Evolutionary conservation across 2,113 vertebrate species (phyloP), one percentile per base, ranked within the genome.

Genomic region (Edolisoma coerulescens): DNA sequence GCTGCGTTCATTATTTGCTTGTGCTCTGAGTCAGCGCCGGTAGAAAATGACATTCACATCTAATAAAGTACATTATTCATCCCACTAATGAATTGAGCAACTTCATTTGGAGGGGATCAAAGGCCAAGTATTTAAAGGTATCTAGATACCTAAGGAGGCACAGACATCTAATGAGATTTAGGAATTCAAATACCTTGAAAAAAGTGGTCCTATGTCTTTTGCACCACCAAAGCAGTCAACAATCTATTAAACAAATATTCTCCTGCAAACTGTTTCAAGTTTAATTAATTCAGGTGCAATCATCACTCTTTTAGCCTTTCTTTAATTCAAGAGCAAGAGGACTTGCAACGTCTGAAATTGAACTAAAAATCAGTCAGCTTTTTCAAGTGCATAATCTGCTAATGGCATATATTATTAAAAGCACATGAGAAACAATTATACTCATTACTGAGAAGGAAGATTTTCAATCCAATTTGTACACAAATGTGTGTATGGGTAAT

Each of bases 231-330:
- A 76, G 26, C 59, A 87, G 69, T 70, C 83, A 84, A 61, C 52
- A 85, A 73, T 69, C 86, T 75, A 71, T 88, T 89, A 52, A 68
- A 87, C 16, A 92, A 91, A 86, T 81, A 89, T 88, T 96, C 74
- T 93, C 76, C 41, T 28, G 54, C 77, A 90, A 52, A 56, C 42
- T 71, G 63, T 84, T 94, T 95, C 80, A 81, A 81, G 75, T 95
- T 96, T 95, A 97, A 97, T 97, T 96, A 97, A 95, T 93, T 95
- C 70, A 87, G 92, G 73, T 94, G 47, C 75, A 96, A 96, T 96
- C 76, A 96, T 6, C 84, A 83, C 87, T 93, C 81, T 86, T 95
- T 79, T 53, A 95, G 78, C 84, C 63, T 89, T 96, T 89, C 70
- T 92, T 84, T 81, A 91, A 82, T 74, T 96, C 95, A 65, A 94